These are phyloP conservation scores for Empis stercorea DNA, from an alignment of 2,888 invertebrate genomes.

Conservation along the genomic window DNA sequence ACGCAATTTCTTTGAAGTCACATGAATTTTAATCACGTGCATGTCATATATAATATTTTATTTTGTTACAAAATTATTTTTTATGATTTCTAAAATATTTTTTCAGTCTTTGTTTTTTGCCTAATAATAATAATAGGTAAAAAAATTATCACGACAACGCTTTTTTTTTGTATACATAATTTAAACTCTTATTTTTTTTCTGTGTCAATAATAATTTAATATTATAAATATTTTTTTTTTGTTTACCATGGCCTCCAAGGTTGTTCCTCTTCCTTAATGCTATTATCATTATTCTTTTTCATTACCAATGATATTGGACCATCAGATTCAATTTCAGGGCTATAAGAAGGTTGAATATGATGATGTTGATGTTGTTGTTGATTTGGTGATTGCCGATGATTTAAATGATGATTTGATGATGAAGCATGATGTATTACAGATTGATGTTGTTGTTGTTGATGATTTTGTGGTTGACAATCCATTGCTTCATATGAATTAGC, in stretches of 20 bases:
- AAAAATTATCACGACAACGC: too few relatives aligned
- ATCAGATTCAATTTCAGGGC: conserved; percentile 11
- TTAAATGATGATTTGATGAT: conserved; percentile 32
- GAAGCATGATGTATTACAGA: conserved; percentile 38
- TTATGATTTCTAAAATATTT: too few relatives aligned
- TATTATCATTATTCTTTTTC: conserved; percentile 37
- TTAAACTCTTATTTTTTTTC: too few relatives aligned
- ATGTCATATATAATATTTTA: too few relatives aligned
- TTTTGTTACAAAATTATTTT: too few relatives aligned
- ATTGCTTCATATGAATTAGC: conserved; percentile 38
- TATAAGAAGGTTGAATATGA: conserved; percentile 3
- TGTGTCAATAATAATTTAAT: too few relatives aligned
- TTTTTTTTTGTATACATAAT: too few relatives aligned
- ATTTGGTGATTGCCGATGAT: conserved; percentile 7
- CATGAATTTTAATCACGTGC: too few relatives aligned
- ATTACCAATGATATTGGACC: conserved; percentile 61
- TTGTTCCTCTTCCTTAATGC: conserved; percentile 49
- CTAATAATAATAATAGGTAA: too few relatives aligned
- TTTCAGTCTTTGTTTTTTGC: too few relatives aligned
- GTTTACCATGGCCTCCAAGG: conserved; percentile 71
- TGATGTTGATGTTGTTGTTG: too few relatives aligned
- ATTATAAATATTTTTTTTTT: background rate
- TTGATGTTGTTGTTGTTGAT: conserved; percentile 23
- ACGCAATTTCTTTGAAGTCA: too few relatives aligned
- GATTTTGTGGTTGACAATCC: conserved; percentile 35